phyloP scores from a whole-genome alignment of 2,888 invertebrate species.

The Camptogramma bilineatum region DNA sequence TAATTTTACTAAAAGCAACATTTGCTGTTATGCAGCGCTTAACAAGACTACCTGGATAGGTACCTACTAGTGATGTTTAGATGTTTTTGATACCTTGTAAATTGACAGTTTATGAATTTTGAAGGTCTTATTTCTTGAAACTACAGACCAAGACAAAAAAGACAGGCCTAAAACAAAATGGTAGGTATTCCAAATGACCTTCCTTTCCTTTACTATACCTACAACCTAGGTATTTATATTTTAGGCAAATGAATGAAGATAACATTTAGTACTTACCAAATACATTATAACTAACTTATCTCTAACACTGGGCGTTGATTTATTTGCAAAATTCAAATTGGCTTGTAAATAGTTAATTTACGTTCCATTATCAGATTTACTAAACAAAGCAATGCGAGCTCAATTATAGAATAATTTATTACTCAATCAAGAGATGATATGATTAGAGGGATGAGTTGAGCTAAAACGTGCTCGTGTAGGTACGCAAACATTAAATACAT shows the following conservation, averaged over 20 bases:
- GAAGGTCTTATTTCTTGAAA: too few species aligned
- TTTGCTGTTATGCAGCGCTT: not conserved
- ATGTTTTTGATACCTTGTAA: not conserved
- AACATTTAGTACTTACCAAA: constrained; percentile 20
- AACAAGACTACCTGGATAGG: not conserved
- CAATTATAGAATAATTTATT: constrained; percentile 39
- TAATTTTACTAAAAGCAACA: constrained; percentile 26
- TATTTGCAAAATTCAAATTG: constrained; percentile 40
- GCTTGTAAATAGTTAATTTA: constrained; percentile 42
- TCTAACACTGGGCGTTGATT: constrained; percentile 27
- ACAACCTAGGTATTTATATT: too few species aligned
- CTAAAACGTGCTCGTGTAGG: constrained; percentile 13
- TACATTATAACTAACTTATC: constrained; percentile 14
- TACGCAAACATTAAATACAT: constrained; percentile 2
- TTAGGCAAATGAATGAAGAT: not conserved
- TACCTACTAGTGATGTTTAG: too few species aligned
- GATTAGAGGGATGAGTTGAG: constrained; percentile 22
- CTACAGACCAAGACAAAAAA: too few species aligned
- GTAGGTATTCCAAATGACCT: too few species aligned
- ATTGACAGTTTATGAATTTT: too few species aligned
- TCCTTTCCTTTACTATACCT: too few species aligned
- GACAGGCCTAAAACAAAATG: too few species aligned
- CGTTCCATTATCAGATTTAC: constrained; percentile 39
- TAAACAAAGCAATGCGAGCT: constrained; percentile 33
- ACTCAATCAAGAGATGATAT: constrained; percentile 35